phyloP scores from a whole-genome alignment of 2,888 invertebrate genomes.

The Thysanoteuthis rhombus region DNA sequence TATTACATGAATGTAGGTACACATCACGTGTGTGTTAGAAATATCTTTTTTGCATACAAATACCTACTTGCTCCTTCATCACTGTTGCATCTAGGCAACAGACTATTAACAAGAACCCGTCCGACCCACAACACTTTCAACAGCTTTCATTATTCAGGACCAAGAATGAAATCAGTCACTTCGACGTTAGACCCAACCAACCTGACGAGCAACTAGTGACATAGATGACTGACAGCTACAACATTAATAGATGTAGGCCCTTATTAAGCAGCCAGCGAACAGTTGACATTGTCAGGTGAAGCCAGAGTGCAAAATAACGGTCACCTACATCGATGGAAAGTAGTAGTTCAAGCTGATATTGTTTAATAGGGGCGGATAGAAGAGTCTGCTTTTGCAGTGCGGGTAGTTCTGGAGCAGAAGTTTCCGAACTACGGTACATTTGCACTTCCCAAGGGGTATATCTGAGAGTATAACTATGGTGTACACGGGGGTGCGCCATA shows the following conservation, averaged over 20 bases:
- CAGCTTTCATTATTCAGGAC: neutral
- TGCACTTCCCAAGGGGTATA: too few relatives aligned
- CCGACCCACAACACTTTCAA: neutral
- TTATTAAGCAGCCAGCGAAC: neutral
- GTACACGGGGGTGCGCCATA: too few relatives aligned
- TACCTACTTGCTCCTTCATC: neutral
- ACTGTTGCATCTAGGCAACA: neutral
- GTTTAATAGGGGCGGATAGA: neutral
- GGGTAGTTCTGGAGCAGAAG: neutral
- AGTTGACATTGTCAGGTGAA: neutral
- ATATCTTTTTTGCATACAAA: too few relatives aligned
- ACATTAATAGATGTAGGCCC: neutral
- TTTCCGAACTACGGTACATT: too few relatives aligned
- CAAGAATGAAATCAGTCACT: neutral
- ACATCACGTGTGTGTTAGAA: too few relatives aligned
- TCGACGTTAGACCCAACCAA: neutral
- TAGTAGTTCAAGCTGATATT: neutral
- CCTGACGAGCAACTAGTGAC: neutral
- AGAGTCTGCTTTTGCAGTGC: neutral
- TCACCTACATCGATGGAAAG: neutral
- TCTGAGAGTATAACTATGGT: too few relatives aligned
- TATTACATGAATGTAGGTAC: too few relatives aligned
- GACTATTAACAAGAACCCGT: neutral
- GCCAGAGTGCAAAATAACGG: neutral
- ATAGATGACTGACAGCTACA: neutral